Conservation (phyloP, 2,888 invertebrate genomes). For the Tachina grossa region DNA sequence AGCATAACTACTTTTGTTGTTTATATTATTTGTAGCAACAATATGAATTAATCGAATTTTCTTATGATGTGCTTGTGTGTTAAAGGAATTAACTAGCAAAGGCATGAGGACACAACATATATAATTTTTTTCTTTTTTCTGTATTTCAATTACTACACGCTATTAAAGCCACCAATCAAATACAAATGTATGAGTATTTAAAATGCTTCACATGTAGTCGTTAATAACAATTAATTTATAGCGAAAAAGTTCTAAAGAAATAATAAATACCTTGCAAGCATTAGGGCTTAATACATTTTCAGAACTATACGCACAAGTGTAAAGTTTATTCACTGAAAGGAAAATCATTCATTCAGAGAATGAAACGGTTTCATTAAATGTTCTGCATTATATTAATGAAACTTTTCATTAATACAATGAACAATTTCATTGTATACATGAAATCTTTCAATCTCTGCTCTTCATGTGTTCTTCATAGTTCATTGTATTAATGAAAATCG, state of each 20-base stretch:
- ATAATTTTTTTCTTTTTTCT: background rate
- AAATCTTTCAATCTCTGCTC: no score
- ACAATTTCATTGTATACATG: no score
- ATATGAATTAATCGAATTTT: slow-evolving; percentile 21
- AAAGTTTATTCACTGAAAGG: no score
- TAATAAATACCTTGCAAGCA: background rate
- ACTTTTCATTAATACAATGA: no score
- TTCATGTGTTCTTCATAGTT: no score
- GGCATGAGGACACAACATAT: slow-evolving; percentile 1
- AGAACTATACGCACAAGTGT: no score
- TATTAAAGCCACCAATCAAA: slow-evolving; percentile 6
- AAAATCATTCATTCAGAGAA: no score
- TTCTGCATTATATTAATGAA: no score
- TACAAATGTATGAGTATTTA: background rate
- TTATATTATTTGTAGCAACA: background rate
- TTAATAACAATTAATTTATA: slow-evolving; percentile 22
- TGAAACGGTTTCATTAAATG: no score
- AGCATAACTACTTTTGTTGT: background rate
- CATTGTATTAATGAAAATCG: no score
- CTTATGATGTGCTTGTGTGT: background rate
- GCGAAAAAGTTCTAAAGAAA: background rate
- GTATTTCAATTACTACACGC: background rate
- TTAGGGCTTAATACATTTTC: no score
- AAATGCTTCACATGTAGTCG: background rate
- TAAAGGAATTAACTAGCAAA: slow-evolving; percentile 10